Conservation (phyloP, 1,140 invertebrate genomes). For the Saccostrea glomerata region DNA sequence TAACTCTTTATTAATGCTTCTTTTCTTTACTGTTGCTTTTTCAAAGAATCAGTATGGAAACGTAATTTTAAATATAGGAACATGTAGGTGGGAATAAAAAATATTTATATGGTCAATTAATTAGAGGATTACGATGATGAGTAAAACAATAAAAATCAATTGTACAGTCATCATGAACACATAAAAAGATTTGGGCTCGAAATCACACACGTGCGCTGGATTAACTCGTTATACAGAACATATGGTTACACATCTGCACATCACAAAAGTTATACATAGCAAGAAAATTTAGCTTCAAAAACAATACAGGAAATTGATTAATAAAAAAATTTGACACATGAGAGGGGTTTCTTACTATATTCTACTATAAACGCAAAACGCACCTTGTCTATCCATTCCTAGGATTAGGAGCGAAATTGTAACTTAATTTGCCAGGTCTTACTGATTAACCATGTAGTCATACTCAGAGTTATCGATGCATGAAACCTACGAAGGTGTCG, state of each 20-base stretch:
- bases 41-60: no score
- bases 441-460: background rate
- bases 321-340: background rate
- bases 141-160: background rate
- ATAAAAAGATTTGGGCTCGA: background rate
- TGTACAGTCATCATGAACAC: background rate
- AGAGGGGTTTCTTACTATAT: background rate
- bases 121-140: background rate
- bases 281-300: background rate
- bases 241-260: background rate
- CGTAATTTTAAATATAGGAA: no score
- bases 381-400: background rate
- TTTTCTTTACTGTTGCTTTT: no score
- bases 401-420: background rate
- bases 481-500: background rate
- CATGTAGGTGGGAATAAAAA: no score
- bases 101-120: no score
- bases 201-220: background rate
- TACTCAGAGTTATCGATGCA: background rate
- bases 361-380: background rate
- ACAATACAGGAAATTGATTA: conserved; percentile 22
- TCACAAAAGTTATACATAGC: background rate
- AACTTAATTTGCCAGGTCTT: background rate
- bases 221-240: background rate
- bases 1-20: no score